Percentiles rank a stretch among this genome's conserved stretches.
Conservation (phyloP, 2,113 vertebrate species). For the Himantopus leucocephalus region DNA sequence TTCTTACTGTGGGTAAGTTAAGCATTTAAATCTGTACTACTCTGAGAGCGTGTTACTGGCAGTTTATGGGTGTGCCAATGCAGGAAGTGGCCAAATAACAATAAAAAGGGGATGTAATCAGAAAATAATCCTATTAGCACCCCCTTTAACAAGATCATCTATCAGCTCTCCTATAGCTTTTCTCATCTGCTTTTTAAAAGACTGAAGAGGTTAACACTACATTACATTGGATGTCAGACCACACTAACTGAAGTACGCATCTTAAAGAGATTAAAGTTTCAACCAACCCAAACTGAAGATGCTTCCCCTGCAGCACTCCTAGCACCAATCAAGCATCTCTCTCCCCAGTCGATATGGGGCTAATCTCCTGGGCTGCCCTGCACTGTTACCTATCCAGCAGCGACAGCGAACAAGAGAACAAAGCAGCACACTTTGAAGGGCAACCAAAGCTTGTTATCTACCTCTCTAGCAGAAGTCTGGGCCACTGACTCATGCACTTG, state of each 20-base stretch:
- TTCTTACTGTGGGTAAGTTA: fast-evolving
- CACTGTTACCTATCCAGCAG: neutral
- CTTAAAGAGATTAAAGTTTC: neutral
- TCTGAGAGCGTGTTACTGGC: fast-evolving
- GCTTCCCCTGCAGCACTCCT: neutral
- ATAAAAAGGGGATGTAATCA: neutral
- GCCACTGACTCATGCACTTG: neutral
- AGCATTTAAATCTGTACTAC: fast-evolving
- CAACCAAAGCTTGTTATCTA: neutral
- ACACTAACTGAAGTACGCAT: neutral
- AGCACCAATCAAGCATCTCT: neutral
- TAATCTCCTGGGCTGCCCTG: neutral
- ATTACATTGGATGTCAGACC: neutral
- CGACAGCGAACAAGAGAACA: neutral
- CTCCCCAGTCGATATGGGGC: fast-evolving
- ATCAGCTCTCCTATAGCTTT: neutral
- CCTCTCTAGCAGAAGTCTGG: neutral
- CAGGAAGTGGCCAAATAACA: neutral
- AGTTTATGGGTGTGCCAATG: neutral
- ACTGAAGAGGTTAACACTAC: neutral
- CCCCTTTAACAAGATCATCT: neutral
- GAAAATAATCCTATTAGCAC: neutral
- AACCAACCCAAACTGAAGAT: neutral
- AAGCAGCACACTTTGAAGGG: neutral
- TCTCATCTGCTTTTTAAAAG: neutral